These are phyloP conservation scores for Yponomeuta plumbellus DNA, from an alignment of 2,888 invertebrate species.

Conservation along the genomic window DNA sequence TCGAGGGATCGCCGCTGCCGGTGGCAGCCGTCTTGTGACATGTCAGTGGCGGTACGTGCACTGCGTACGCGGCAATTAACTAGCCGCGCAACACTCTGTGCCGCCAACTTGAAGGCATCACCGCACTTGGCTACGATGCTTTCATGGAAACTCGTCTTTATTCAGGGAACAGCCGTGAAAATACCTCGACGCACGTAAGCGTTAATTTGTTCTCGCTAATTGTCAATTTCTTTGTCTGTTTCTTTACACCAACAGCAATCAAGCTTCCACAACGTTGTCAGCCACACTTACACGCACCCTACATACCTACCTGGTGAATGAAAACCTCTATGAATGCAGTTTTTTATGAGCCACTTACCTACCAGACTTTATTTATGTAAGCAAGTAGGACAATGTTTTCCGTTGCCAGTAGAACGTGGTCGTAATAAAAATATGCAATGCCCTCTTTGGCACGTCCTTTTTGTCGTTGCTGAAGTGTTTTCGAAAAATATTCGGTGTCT, in stretches of 20 bases:
- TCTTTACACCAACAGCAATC: conserved; percentile 2
- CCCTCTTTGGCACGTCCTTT: conserved; percentile 4
- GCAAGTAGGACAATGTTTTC: conserved; percentile 1
- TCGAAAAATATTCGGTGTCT: conserved; percentile 37
- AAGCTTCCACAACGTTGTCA: neutral
- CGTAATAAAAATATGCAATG: conserved; percentile 10
- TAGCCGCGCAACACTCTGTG: conserved; percentile 30
- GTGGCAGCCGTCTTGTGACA: conserved; percentile 75
- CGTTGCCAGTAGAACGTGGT: conserved; percentile 6
- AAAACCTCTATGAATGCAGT: neutral
- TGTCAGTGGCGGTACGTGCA: conserved; percentile 67
- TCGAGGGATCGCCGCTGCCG: conserved; percentile 72
- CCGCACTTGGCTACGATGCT: conserved; percentile 40
- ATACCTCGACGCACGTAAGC: conserved; percentile 45
- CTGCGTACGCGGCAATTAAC: conserved; percentile 70
- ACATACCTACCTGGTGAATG: neutral
- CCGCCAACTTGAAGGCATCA: conserved; percentile 40
- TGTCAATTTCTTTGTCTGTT: conserved; percentile 31
- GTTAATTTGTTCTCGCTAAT: conserved; percentile 52
- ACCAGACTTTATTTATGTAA: neutral
- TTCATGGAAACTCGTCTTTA: conserved; percentile 52
- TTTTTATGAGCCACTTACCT: neutral
- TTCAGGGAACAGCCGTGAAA: conserved; percentile 63
- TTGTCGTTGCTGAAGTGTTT: conserved; percentile 29
- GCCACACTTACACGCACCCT: neutral